phyloP scores from a whole-genome alignment of 2,113 vertebrate species.

The Cettia cetti region DNA sequence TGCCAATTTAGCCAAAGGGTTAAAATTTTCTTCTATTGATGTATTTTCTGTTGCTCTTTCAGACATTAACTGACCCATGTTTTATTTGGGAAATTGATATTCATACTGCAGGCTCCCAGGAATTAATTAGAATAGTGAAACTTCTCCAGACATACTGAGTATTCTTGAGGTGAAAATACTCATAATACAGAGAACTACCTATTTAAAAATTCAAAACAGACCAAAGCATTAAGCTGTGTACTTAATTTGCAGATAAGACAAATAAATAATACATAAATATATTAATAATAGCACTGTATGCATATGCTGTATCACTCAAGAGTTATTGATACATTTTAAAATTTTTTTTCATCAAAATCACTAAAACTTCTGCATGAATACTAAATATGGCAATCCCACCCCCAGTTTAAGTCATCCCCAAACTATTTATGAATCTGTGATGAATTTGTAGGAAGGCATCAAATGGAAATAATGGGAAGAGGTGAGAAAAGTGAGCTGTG shows the following conservation, averaged over 20 bases:
- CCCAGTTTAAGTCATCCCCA: constrained; percentile 11
- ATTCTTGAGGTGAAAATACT: background rate
- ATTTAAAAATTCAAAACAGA: background rate
- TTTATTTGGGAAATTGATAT: constrained; percentile 30
- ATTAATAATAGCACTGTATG: background rate
- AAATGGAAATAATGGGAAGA: constrained; percentile 31
- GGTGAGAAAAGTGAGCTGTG: constrained; percentile 2
- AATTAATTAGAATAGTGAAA: constrained; percentile 18
- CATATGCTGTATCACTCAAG: background rate
- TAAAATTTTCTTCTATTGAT: background rate
- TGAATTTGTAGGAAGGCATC: background rate
- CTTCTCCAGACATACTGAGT: background rate
- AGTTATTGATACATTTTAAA: background rate
- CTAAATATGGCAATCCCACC: background rate
- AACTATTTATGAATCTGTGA: constrained; percentile 16
- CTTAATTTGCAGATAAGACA: background rate
- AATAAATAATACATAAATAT: background rate
- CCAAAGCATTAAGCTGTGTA: background rate
- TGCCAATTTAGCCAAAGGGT: background rate
- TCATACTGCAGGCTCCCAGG: background rate
- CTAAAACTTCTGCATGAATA: background rate
- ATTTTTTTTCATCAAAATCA: background rate
- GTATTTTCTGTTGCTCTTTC: background rate
- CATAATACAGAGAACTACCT: background rate
- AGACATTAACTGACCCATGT: background rate